Evolutionary conservation across 2,888 invertebrate genomes (phyloP), one percentile per base, ranked within the genome.

Genomic region (Neoaliturus tenellus): DNA sequence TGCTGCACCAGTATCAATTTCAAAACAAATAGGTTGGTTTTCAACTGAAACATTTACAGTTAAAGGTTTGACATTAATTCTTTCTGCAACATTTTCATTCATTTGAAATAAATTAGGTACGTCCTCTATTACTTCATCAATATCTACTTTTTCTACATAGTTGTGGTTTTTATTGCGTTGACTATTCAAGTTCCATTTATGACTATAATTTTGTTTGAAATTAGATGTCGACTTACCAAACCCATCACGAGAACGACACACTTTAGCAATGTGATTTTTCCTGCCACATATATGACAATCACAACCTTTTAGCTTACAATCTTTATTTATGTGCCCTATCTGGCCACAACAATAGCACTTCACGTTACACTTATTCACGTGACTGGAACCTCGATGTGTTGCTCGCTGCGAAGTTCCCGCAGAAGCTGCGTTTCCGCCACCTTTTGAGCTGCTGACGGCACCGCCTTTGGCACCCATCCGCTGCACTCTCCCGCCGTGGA

Each of bases 291-390:
- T 4, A 33, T 69, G 17, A 48, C 83, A 83, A 14, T 31, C 69
- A 71, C 55, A 31, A 48, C 25, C 28, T 39, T 73, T 41, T 20
- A 41, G 44, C 8, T 35, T 2, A 33, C 82, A 82, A 14, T 69
- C 33, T 69, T n/a, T 48, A 23, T 5, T 20, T 14, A 12, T 6
- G 25, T 82, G 69, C 4, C 82, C 82, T 25, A 17, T 0, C 25
- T 39, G 10, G 17, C 73, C 73, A 73, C 82, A 82, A 71, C 82
- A 82, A 28, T n/a, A 73, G 41, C 71, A 71, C 44, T 55, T 44
- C 10, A 44, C 51, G 25, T 17, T 12, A 20, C 48, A 33, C 67
- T 31, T 67, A 35, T n/a, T 67, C 4, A 17, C 23, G 67, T 67
- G n/a, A 10, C 6, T 20, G 4, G n/a, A 14, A 23, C 41, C 12